phyloP scores from a whole-genome alignment of 2,113 vertebrate genomes.

The Odontophorus gujanensis region DNA sequence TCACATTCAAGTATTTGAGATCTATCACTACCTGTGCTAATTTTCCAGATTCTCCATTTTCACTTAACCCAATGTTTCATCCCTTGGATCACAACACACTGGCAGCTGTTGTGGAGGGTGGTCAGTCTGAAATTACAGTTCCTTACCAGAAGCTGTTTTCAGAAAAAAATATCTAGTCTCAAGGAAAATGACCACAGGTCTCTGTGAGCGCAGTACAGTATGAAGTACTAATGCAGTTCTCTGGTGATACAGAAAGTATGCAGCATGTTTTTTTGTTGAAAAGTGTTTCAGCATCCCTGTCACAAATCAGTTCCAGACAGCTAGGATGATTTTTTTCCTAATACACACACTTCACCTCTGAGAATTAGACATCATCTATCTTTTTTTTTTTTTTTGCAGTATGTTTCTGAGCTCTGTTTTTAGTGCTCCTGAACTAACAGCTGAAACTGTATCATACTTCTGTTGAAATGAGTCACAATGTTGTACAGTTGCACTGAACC shows the following conservation, averaged over 20 bases:
- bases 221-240: neutral
- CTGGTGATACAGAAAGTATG: neutral
- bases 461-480: neutral
- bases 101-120: neutral
- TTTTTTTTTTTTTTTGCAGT: neutral
- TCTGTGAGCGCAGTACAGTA: neutral
- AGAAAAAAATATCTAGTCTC: neutral
- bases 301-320: neutral
- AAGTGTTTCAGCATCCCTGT: neutral
- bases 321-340: neutral
- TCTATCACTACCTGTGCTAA: neutral
- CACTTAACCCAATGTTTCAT: neutral
- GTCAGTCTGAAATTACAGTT: neutral
- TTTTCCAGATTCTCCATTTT: neutral
- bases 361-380: neutral
- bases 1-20: neutral
- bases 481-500: neutral
- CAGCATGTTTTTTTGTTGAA: neutral
- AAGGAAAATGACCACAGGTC: neutral
- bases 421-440: neutral
- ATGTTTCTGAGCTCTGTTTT: neutral
- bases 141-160: neutral
- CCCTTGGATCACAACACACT: neutral
- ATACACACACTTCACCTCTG: neutral
- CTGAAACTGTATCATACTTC: neutral